Conservation (phyloP, 2,113 vertebrate species). For the Atlantisia rogersi region DNA sequence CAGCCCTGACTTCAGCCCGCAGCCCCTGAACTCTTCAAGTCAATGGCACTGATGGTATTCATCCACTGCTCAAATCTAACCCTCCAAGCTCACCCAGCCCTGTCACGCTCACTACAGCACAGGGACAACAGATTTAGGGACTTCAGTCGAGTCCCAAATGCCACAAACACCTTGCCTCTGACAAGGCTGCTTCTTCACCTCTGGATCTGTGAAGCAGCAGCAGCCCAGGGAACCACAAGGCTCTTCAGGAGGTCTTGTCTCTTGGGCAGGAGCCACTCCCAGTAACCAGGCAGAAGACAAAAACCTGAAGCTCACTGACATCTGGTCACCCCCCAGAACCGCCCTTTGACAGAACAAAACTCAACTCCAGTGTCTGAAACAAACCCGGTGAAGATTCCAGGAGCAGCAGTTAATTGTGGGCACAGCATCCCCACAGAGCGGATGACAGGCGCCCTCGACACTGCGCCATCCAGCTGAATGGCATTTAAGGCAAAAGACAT, state of each 20-base stretch:
- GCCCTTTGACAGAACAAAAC: background rate
- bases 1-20: background rate
- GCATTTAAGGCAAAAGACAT: background rate
- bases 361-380: background rate
- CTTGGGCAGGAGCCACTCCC: background rate
- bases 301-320: background rate
- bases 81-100: background rate
- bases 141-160: accelerated
- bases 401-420: accelerated
- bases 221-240: background rate
- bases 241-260: background rate
- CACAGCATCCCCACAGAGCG: background rate
- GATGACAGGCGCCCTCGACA: background rate
- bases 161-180: accelerated
- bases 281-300: background rate
- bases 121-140: background rate
- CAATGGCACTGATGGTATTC: too few relatives aligned
- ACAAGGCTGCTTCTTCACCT: accelerated
- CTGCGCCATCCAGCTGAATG: background rate
- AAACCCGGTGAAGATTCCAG: background rate
- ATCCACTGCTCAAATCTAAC: background rate
- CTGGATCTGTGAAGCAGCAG: too few relatives aligned
- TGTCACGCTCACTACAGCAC: background rate
- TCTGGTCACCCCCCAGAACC: background rate
- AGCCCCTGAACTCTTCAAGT: background rate